phyloP scores from a whole-genome alignment of 2,888 invertebrate genomes.

The Hemistola chrysoprasaria region DNA sequence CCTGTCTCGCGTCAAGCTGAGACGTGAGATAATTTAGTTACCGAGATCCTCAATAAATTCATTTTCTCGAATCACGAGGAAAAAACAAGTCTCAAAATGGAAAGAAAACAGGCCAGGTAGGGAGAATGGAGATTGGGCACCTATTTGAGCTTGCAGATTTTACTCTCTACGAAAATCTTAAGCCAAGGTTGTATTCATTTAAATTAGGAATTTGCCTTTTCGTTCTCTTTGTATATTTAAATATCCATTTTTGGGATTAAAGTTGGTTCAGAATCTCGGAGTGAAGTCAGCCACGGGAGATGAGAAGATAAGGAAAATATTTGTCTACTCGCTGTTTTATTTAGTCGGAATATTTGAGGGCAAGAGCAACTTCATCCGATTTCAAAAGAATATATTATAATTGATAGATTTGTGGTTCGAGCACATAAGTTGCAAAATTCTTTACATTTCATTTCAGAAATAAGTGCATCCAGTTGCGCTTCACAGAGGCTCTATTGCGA shows the following conservation, averaged over 20 bases:
- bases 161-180: conserved; percentile 29
- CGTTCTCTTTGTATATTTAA: conserved; percentile 17
- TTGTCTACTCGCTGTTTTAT: no score
- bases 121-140: conserved; percentile 34
- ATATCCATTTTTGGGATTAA: conserved; percentile 16
- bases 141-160: conserved; percentile 36
- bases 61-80: conserved; percentile 26
- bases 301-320: neutral
- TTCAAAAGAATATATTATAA: no score
- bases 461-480: no score
- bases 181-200: conserved; percentile 32
- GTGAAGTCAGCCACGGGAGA: neutral
- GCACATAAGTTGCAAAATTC: no score
- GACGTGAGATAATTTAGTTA: conserved; percentile 28
- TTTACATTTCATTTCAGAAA: no score
- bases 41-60: conserved; percentile 27
- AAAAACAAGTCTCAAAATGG: conserved; percentile 30
- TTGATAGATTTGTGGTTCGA: no score
- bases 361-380: no score
- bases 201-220: conserved; percentile 34
- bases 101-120: conserved; percentile 39
- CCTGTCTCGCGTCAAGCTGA: conserved; percentile 15
- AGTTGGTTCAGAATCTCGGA: neutral
- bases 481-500: conserved; percentile 23
- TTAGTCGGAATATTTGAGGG: no score